These are phyloP conservation scores for Trypoxylon attenuatum DNA, from an alignment of 2,888 invertebrate species.

Conservation along the genomic window DNA sequence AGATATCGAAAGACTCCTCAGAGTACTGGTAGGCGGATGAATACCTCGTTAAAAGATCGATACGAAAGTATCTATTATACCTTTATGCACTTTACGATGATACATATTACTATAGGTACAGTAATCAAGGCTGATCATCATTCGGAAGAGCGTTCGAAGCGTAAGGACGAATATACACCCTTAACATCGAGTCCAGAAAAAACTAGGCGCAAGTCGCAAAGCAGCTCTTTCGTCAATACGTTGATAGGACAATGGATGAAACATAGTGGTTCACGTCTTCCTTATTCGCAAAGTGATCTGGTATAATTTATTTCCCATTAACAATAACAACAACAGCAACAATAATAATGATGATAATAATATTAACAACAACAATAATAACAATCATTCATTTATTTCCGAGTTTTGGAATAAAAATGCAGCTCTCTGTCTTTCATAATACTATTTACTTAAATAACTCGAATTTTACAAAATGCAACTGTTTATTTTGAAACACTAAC, in stretches of 20 bases:
- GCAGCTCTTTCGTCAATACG: slow-evolving; percentile 33
- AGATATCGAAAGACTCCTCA: slow-evolving; percentile 10
- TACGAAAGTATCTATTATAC: too few species aligned
- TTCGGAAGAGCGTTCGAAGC: slow-evolving; percentile 8
- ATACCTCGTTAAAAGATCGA: not conserved
- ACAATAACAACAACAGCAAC: not conserved
- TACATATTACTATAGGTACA: slow-evolving; percentile 1
- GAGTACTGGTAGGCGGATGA: slow-evolving; percentile 5
- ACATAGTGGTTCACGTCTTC: slow-evolving; percentile 13
- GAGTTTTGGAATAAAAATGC: too few species aligned
- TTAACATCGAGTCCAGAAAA: slow-evolving; percentile 22
- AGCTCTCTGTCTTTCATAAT: too few species aligned
- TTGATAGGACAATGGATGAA: slow-evolving; percentile 46
- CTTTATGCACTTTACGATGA: too few species aligned
- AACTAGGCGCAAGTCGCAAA: slow-evolving; percentile 6
- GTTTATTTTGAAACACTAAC: too few species aligned
- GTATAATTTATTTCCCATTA: not conserved
- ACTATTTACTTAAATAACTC: too few species aligned
- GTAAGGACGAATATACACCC: slow-evolving; percentile 4
- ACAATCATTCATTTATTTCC: too few species aligned
- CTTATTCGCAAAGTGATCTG: not conserved
- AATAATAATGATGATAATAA: not conserved
- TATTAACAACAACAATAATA: not conserved
- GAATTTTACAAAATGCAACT: too few species aligned
- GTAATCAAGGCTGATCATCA: slow-evolving; percentile 2